Evolutionary conservation across 2,797 vertebrate genomes (phyloP), one percentile per base, ranked within the genome.

Genomic region (Bovichtus diacanthus): DNA sequence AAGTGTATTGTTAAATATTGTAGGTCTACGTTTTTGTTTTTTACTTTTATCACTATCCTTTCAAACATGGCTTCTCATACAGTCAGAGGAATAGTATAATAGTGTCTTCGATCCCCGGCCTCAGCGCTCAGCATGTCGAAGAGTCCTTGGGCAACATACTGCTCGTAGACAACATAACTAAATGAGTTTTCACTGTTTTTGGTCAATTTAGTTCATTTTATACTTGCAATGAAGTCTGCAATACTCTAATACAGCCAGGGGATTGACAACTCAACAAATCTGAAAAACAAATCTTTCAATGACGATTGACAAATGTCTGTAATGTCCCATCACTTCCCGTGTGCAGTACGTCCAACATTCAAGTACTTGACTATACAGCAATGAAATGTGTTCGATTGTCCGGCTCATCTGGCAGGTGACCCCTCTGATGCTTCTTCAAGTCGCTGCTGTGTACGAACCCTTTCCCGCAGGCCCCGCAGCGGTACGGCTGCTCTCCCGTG

Each of bases 401-500:
- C 0, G 38, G 11, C 36, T 62, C 64, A 12, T 38, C 51, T 2
- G 23, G 29, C 65, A 44, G 25, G 70, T 89, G 85, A 36, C 5
- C n/a, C 44, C 13, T 78, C 68, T 80, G 69, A n/a, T 88, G 89
- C n/a, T 80, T 86, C 64, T 27, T 79, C 4, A 82, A 72, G 25
- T 74, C 63, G 0, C 54, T 5, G 3, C 61, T 44, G 29, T 76
- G 44, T 0, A 50, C 9, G 60, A 82, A 88, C 0, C n/a, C 65
- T 41, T 88, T 83, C 34, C 79, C 76, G 3, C 90, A 92, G 38
- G 76, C 31, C 0, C 3, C 0, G n/a, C 91, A 92, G 61, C 19
- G 61, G 23, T 86, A 78, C 0, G 76, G 70, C 18, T 21, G 68
- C 5, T 87, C 86, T 4, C 90, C 90, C 0, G 83, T 76, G 78